Evolutionary conservation across 1,140 invertebrate genomes (phyloP), one percentile per base, ranked within the genome.

Genomic region (Penaeus japonicus): DNA sequence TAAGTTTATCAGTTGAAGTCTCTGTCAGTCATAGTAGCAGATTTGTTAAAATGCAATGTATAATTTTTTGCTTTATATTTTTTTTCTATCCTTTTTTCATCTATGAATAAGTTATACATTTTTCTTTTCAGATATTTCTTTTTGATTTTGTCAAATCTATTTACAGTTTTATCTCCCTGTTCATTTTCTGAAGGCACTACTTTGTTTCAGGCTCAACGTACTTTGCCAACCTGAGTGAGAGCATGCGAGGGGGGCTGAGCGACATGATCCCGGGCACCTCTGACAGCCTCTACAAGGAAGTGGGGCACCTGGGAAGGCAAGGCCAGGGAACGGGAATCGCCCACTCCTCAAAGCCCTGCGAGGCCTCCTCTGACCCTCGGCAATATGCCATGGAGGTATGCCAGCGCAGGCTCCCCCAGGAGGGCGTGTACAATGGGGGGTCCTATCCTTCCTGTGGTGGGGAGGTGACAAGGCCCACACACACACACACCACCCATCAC

Each of bases 191-290:
- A 55, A n/a, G 17, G 47, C 12, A 0, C 4, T 20, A 10, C 20
- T 53, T 24, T 27, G 47, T 85, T 77, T 55, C 80, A 88, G 86
- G 86, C 17, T 83, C 86, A n/a, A 75, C 86, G n/a, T 88, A 88
- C 32, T 88, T 88, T 77, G 80, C 86, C 35, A 88, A 82, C 47
- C 32, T 88, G 47, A 83, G 59, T 55, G 86, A 88, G 47, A 88
- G 59, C 53, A 88, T 88, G 86, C 78, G 86, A n/a, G 80, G 86
- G 22, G 80, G 79, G 22, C 65, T 88, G 7, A 39, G 79, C 18
- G 86, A 88, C 24, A 82, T 88, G 62, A 47, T 88, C 54, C 65
- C 86, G 2, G 79, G 84, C n/a, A 35, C 84, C 27, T 55, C 65
- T 24, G 84, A 85, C 17, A 85, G 32, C 55, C 65, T 77, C 20